Conservation (phyloP, 2,797 vertebrate genomes). For the Pangasius sanitwongsei region DNA sequence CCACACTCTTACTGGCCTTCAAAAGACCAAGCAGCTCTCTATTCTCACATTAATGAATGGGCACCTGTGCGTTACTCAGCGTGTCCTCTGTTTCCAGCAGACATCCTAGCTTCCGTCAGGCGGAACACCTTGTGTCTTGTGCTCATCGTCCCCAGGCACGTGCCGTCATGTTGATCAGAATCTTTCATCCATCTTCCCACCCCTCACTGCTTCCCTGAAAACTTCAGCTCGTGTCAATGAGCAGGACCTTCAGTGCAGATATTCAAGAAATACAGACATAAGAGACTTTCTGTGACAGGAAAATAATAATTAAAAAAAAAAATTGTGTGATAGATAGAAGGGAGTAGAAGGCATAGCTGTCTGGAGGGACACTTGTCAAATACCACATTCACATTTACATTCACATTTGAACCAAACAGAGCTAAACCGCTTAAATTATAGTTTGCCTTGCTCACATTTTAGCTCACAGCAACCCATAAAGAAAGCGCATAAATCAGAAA, state of each 20-base stretch:
- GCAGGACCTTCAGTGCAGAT: conserved; percentile 36
- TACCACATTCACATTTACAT: background rate
- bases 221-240: conserved; percentile 9
- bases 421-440: background rate
- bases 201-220: conserved; percentile 4
- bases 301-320: background rate
- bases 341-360: background rate
- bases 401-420: conserved; percentile 3
- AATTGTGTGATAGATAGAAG: background rate
- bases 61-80: conserved; percentile 35
- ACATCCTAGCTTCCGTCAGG: conserved; percentile 19
- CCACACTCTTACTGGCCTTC: conserved; percentile 23
- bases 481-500: background rate
- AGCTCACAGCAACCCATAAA: background rate
- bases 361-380: background rate
- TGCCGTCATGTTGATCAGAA: conserved; percentile 67
- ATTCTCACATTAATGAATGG: conserved; percentile 43
- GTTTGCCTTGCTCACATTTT: background rate
- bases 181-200: conserved; percentile 68
- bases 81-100: conserved; percentile 1
- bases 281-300: background rate
- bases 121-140: conserved; percentile 60
- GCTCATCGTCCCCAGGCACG: conserved; percentile 70
- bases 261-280: background rate
- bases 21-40: conserved; percentile 20